phyloP scores from a whole-genome alignment of 2,797 vertebrate species.

The Xerus rutilus region DNA sequence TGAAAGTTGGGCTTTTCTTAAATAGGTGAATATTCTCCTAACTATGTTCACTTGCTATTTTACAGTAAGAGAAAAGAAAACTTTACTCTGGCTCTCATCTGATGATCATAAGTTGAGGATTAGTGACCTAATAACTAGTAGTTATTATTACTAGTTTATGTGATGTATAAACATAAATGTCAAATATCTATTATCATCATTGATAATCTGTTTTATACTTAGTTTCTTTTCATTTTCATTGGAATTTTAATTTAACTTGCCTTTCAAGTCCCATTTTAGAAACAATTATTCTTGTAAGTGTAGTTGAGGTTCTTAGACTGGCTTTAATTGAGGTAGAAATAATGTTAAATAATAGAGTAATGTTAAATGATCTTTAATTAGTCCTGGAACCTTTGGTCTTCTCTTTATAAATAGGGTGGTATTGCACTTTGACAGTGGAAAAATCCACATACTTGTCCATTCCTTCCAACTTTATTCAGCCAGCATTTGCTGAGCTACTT shows the following conservation, averaged over 20 bases:
- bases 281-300: background rate
- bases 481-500: background rate
- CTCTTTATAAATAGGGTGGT: background rate
- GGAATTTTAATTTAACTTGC: conserved; percentile 36
- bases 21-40: conserved; percentile 23
- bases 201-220: background rate
- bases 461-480: background rate
- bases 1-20: conserved; percentile 33
- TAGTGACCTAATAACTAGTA: background rate
- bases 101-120: conserved; percentile 37
- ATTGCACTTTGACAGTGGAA: background rate
- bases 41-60: background rate
- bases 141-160: background rate
- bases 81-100: background rate
- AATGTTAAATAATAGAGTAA: background rate
- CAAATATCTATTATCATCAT: background rate
- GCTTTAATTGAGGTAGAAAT: background rate
- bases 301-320: background rate
- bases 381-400: background rate
- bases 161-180: background rate
- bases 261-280: conserved; percentile 47
- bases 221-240: conserved; percentile 39
- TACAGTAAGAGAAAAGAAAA: background rate
- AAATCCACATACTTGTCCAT: background rate
- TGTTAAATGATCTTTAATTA: background rate